Conservation (phyloP, 2,797 vertebrate species). For the Neosalanx taihuensis region DNA sequence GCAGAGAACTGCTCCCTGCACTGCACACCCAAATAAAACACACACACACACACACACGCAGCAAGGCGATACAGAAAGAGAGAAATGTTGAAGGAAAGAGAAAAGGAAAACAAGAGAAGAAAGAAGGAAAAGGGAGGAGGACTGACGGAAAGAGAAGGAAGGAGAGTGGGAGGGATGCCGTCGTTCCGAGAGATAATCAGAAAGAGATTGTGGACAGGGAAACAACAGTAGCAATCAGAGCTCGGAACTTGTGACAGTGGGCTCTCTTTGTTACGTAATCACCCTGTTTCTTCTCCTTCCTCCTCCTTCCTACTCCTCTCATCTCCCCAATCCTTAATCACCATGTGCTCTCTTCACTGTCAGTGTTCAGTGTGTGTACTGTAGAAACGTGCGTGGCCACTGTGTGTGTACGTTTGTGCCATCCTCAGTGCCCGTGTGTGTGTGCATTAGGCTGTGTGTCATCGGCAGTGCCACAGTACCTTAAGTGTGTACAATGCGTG, state of each 20-base stretch:
- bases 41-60: conserved; percentile 3
- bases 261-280: conserved; percentile 37
- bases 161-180: too few species aligned
- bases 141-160: neutral
- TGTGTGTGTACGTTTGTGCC: neutral
- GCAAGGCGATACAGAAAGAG: neutral
- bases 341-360: conserved; percentile 61
- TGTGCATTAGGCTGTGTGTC: conserved; percentile 15
- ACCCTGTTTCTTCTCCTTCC: conserved; percentile 5
- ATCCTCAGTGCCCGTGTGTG: conserved; percentile 8
- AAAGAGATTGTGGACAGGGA: conserved; percentile 6
- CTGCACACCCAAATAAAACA: neutral
- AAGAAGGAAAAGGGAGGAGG: neutral
- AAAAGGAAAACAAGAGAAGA: neutral
- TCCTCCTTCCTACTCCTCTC: conserved; percentile 57
- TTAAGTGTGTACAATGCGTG: neutral
- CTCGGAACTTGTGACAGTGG: conserved; percentile 18
- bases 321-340: conserved; percentile 61
- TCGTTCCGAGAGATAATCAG: too few species aligned
- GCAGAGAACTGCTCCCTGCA: neutral
- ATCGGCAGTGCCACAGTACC: neutral
- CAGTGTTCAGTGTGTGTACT: conserved; percentile 40
- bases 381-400: conserved; percentile 18
- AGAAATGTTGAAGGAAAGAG: neutral
- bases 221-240: conserved; percentile 23